Conservation (phyloP, 1,140 invertebrate genomes). For the Nilaparvata lugens region DNA sequence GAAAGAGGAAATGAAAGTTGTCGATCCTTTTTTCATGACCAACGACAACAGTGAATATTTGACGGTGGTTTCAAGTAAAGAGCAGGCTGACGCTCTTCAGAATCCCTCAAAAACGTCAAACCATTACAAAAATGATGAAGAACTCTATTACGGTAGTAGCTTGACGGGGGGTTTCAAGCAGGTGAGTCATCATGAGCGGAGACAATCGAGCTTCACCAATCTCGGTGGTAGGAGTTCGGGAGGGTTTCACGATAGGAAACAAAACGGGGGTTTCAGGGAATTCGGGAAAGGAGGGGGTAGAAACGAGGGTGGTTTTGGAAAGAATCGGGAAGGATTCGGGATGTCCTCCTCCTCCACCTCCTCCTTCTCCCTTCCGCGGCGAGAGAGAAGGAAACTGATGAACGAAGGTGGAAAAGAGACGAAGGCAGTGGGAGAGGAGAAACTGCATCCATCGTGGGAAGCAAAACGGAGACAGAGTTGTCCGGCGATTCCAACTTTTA, state of each 20-base stretch:
- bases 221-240: background rate
- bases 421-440: background rate
- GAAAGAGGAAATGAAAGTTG: slow-evolving; percentile 3
- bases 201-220: background rate
- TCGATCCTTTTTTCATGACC: slow-evolving; percentile 13
- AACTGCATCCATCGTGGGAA: slow-evolving; percentile 21
- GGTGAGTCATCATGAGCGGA: background rate
- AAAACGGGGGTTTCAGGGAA: background rate
- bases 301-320: no score
- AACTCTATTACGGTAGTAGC: background rate
- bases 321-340: no score
- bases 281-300: background rate
- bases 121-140: background rate
- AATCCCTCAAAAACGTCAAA: background rate
- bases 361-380: background rate
- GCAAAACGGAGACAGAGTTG: slow-evolving; percentile 14
- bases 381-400: background rate
- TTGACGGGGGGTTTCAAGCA: background rate
- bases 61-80: background rate
- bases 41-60: slow-evolving; percentile 7
- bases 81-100: background rate
- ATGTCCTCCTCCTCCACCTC: no score
- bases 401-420: background rate
- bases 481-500: background rate
- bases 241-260: background rate